Evolutionary conservation across 1,140 invertebrate species (phyloP), one percentile per base, ranked within the genome.

Genomic region (Drosophila littoralis): DNA sequence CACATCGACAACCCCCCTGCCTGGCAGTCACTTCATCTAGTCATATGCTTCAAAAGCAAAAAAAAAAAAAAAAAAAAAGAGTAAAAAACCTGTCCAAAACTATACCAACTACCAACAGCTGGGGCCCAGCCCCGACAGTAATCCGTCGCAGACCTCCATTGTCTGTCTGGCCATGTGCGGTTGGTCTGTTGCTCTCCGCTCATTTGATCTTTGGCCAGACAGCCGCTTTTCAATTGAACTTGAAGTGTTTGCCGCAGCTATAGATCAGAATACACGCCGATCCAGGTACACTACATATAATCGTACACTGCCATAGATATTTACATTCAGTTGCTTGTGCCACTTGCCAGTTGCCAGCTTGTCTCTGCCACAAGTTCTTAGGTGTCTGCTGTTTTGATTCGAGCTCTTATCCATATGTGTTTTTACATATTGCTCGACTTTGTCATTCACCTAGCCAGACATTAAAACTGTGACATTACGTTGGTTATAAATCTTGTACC

Each of bases 221-320:
- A 72, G 75, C 68, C 82, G 83, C 75, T 79, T 88, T 89, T 80
- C 84, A 84, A 90, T 88, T 88, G 84, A 88, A 88, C 84, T 84
- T 88, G 80, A 89, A 80, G 84, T 89, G 81, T 77, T 74, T 72
- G 75, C 58, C 55, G 60, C 43, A 67, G 45, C 35, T 28, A 40
- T 10, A 54, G 6, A 40, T 13, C 42, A 35, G 17, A n/a, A 48
- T 22, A 48, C 48, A 46, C 32, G n/a, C 40, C 13, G 45, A 59
- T 59, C 63, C 70, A 46, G 46, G 9, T n/a, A 46, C 22, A 22
- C 42, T 17, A n/a, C 12, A 38, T 35, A 61, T 63, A 70, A 45
- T 38, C 40, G 38, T 10, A 57, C 22, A 40, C 6, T 66, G 52
- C n/a, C 63, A 45, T 33, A 51, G 45, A 59, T 52, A 40, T 35